phyloP scores from a whole-genome alignment of 2,113 vertebrate genomes.

The Chaetura pelagica region DNA sequence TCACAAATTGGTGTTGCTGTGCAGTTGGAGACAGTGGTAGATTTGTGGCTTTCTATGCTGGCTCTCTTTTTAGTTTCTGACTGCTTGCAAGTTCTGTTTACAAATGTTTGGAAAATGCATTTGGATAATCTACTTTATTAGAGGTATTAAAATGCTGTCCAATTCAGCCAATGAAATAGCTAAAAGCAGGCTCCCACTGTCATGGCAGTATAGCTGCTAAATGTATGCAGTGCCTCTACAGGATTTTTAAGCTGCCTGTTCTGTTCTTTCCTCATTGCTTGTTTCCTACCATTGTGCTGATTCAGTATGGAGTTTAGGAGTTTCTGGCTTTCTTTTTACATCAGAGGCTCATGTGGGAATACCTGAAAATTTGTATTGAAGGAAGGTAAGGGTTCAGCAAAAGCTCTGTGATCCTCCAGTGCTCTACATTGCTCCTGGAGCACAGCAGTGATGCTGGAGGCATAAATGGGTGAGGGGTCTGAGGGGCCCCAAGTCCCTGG shows the following conservation, averaged over 20 bases:
- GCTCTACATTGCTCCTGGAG: background rate
- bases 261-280: background rate
- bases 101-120: slow-evolving; percentile 43
- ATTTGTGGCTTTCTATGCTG: slow-evolving; percentile 32
- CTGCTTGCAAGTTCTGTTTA: slow-evolving; percentile 32
- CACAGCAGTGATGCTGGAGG: background rate
- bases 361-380: background rate
- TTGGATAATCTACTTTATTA: slow-evolving; percentile 31
- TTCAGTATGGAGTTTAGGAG: background rate
- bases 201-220: background rate
- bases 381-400: background rate
- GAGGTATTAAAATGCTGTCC: slow-evolving; percentile 47
- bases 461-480: no score
- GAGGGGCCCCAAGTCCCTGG: background rate
- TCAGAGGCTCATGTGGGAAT: background rate
- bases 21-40: background rate
- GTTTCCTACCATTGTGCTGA: background rate
- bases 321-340: background rate
- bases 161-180: slow-evolving; percentile 28
- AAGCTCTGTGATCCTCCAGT: background rate
- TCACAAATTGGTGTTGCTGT: background rate
- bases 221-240: background rate
- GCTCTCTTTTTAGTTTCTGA: slow-evolving; percentile 56
- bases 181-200: background rate
- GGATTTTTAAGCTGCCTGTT: background rate